These are phyloP conservation scores for Oligia strigilis DNA, from an alignment of 2,888 invertebrate species.

Conservation along the genomic window DNA sequence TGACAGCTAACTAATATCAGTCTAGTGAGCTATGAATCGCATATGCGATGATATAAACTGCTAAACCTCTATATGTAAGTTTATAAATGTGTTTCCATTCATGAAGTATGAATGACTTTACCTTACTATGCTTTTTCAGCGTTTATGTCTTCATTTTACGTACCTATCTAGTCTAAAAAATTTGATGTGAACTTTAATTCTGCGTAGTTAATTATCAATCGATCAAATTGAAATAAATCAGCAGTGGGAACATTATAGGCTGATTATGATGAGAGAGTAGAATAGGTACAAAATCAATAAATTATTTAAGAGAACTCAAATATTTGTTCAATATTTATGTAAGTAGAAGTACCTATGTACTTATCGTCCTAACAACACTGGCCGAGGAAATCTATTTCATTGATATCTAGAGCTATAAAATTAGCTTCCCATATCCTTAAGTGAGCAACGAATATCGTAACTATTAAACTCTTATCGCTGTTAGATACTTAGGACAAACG, in stretches of 20 bases:
- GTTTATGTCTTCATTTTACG: neutral
- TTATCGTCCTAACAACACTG: neutral
- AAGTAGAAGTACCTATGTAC: neutral
- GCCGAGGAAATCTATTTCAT: neutral
- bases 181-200: too few relatives aligned
- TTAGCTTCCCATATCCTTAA: neutral
- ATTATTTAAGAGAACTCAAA: neutral
- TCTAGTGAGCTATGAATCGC: slow-evolving; percentile 62
- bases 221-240: neutral
- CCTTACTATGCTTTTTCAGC: neutral
- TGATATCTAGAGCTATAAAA: slow-evolving; percentile 11
- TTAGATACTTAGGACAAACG: slow-evolving; percentile 4
- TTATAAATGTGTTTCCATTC: slow-evolving; percentile 26
- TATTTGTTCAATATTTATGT: neutral
- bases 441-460: neutral
- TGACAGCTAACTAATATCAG: slow-evolving; percentile 67
- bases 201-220: neutral
- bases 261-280: too few relatives aligned
- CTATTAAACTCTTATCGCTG: slow-evolving; percentile 13
- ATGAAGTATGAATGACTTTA: too few relatives aligned
- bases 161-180: neutral
- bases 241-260: too few relatives aligned
- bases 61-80: slow-evolving; percentile 21
- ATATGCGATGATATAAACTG: slow-evolving; percentile 51
- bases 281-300: too few relatives aligned